Percentiles rank a stretch among this genome's conserved stretches.
Conservation (phyloP, 2,113 vertebrate species). For the Pseudorectes ferrugineus region DNA sequence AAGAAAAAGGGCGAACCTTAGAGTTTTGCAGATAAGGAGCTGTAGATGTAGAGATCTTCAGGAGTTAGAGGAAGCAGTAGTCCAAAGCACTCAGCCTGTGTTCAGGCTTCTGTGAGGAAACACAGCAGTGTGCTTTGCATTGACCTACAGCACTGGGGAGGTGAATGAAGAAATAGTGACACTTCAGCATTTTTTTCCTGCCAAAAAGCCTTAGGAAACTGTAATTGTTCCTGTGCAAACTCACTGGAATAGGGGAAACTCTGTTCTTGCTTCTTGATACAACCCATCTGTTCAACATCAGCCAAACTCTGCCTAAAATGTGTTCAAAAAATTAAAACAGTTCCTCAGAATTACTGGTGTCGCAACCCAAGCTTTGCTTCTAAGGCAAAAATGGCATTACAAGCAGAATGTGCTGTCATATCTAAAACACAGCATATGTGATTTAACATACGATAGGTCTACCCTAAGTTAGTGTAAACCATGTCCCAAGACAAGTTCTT, state of each 20-base stretch:
- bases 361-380: neutral
- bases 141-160: neutral
- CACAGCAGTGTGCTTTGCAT: neutral
- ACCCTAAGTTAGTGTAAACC: neutral
- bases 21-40: neutral
- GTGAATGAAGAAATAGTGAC: neutral
- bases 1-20: neutral
- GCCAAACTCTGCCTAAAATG: neutral
- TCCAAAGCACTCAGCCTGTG: neutral
- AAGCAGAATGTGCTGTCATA: neutral
- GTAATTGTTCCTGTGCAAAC: neutral
- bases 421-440: neutral
- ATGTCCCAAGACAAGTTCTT: neutral
- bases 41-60: neutral
- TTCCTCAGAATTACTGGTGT: neutral
- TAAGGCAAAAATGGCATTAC: neutral
- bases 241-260: neutral
- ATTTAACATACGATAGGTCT: neutral
- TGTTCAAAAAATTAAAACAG: neutral
- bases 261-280: neutral
- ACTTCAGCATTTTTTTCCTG: neutral
- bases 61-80: neutral
- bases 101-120: neutral
- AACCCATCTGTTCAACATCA: constrained; percentile 11
- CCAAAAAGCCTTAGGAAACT: neutral